Conservation (phyloP, 92 coral and sea anemone species). For the Palythoa heliodiscus region DNA sequence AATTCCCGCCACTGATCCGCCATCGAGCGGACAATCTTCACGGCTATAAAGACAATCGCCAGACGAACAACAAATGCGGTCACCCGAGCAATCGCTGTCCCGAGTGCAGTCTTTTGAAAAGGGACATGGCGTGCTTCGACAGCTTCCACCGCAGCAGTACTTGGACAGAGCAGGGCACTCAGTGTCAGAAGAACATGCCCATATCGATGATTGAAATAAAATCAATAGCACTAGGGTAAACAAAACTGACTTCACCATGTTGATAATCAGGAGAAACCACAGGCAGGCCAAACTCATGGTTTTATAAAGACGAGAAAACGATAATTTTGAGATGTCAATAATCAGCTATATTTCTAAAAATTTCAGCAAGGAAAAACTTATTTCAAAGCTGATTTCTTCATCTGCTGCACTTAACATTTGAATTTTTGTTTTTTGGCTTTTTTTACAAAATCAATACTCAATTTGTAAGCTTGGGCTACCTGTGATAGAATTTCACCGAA, state of each 20-base stretch:
- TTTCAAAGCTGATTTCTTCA: too few species aligned
- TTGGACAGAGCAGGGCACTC: not conserved
- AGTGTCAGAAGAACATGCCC: conserved; percentile 17
- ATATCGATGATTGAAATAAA: not conserved
- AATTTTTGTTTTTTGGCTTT: too few species aligned
- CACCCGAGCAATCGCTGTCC: conserved; percentile 29
- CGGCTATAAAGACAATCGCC: conserved; percentile 16
- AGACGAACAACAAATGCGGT: conserved; percentile 32
- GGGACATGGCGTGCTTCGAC: conserved; percentile 1
- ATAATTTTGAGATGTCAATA: too few species aligned
- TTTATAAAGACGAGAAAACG: too few species aligned
- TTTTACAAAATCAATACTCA: too few species aligned
- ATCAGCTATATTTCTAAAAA: too few species aligned
- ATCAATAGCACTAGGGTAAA: not conserved
- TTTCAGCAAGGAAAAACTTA: too few species aligned
- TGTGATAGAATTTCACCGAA: too few species aligned
- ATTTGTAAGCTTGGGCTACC: too few species aligned
- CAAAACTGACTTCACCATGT: not conserved
- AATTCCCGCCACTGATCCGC: conserved; percentile 23
- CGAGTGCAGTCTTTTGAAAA: conserved; percentile 3
- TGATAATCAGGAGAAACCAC: not conserved
- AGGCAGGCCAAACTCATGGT: too few species aligned
- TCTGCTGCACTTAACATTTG: too few species aligned
- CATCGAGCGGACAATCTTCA: conserved; percentile 10
- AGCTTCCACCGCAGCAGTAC: conserved; percentile 23